A percentile compares a stretch with the other conserved stretches of the same genome.
phyloP scores from a whole-genome alignment of 2,113 vertebrate species.

The Poicephalus gulielmi region DNA sequence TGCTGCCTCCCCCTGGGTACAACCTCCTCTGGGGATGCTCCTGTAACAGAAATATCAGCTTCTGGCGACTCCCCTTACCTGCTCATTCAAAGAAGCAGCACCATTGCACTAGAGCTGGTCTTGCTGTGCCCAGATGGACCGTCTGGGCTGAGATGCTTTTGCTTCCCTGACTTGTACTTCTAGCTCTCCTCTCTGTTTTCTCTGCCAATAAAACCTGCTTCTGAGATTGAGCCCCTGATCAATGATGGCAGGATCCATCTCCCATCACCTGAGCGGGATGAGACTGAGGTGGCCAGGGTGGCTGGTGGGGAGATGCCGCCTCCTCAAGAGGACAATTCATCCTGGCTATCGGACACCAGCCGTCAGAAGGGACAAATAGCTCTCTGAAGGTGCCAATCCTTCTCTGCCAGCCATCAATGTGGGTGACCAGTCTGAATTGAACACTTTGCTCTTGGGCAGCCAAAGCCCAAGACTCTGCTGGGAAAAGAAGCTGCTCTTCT shows the following conservation, averaged over 20 bases:
- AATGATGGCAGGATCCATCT: background rate
- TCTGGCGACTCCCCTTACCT: background rate
- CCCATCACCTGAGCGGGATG: background rate
- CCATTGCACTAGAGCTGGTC: background rate
- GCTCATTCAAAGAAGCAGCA: background rate
- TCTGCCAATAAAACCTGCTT: constrained; percentile 11
- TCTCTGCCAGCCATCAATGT: background rate
- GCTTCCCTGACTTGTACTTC: background rate
- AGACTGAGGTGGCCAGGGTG: background rate
- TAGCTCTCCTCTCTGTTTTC: background rate
- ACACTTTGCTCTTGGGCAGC: background rate
- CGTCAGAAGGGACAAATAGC: constrained; percentile 8
- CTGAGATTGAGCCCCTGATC: background rate
- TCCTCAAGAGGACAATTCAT: background rate
- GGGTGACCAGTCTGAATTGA: background rate
- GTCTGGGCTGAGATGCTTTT: background rate
- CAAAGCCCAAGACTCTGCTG: background rate
- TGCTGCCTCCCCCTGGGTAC: background rate
- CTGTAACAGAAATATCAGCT: background rate
- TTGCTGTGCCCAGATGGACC: fast-evolving
- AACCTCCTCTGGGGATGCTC: background rate
- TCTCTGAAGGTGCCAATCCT: background rate
- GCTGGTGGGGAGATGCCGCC: background rate
- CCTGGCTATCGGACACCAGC: background rate
- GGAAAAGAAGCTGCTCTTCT: background rate